These are phyloP conservation scores for Podarcis siculus DNA, from an alignment of 2,797 vertebrate species.

Conservation along the genomic window DNA sequence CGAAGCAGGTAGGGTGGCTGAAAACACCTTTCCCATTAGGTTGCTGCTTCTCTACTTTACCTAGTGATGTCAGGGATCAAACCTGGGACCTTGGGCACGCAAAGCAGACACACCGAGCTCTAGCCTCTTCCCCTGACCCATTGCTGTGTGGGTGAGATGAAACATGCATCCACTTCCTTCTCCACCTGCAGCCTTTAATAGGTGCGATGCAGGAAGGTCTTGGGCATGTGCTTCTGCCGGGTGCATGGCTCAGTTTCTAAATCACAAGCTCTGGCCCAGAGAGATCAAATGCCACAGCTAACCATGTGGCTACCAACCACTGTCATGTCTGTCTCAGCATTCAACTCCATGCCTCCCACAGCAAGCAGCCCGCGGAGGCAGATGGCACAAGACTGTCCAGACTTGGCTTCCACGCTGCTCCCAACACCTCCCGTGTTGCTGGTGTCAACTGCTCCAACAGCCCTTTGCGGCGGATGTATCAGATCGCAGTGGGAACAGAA, in stretches of 20 bases:
- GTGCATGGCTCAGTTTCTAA: too few relatives aligned
- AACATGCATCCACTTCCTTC: too few relatives aligned
- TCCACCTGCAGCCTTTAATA: too few relatives aligned
- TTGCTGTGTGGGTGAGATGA: too few relatives aligned
- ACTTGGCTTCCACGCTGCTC: neutral
- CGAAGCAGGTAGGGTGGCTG: too few relatives aligned
- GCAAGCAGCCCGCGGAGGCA: neutral
- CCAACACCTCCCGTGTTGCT: neutral
- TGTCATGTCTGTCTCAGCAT: neutral
- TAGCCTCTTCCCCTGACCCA: too few relatives aligned
- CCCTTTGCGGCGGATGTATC: neutral
- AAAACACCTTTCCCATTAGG: too few relatives aligned
- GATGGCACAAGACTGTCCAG: conserved; percentile 2
- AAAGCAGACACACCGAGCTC: too few relatives aligned
- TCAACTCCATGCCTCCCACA: neutral
- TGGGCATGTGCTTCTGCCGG: neutral
- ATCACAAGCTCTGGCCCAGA: conserved; percentile 18
- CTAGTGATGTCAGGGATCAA: too few relatives aligned
- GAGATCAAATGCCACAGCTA: conserved; percentile 7
- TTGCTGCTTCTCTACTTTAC: too few relatives aligned
- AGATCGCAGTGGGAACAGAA: neutral
- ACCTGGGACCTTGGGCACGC: too few relatives aligned
- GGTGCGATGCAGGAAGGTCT: neutral
- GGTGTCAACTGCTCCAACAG: neutral
- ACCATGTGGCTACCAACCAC: neutral